These are phyloP conservation scores for Phalangium opilio DNA, from an alignment of 2,888 invertebrate genomes.

Conservation along the genomic window DNA sequence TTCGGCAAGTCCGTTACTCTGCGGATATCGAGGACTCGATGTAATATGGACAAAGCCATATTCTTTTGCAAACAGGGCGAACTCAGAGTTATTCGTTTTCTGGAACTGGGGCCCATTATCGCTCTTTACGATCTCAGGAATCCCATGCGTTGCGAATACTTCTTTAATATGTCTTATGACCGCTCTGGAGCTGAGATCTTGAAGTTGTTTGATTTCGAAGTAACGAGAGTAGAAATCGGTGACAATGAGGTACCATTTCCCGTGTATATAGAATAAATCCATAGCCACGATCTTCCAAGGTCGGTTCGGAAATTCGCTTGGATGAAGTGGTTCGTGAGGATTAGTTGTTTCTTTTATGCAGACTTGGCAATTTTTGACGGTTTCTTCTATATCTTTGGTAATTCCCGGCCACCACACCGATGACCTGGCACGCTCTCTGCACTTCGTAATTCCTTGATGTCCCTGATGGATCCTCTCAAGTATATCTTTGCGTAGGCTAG, in stretches of 20 bases:
- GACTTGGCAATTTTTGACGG: neutral
- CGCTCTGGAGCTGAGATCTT: neutral
- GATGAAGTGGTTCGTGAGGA: neutral
- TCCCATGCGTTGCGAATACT: too few species aligned
- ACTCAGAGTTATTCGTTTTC: neutral
- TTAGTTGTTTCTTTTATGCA: neutral
- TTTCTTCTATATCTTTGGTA: neutral
- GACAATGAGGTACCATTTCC: neutral
- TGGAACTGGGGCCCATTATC: slow-evolving; percentile 3
- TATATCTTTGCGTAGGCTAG: slow-evolving; percentile 1
- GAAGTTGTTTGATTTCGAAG: neutral
- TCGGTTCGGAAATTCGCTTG: neutral
- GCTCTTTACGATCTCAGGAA: neutral
- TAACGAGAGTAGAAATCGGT: neutral
- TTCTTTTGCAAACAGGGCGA: neutral
- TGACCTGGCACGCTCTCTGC: neutral
- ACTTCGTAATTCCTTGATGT: slow-evolving; percentile 3
- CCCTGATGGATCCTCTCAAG: slow-evolving; percentile 1
- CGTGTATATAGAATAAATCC: neutral
- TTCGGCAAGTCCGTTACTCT: slow-evolving; percentile 1
- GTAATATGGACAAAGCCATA: slow-evolving; percentile 1
- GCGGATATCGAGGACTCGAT: slow-evolving; percentile 2
- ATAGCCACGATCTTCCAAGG: neutral
- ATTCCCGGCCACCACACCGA: slow-evolving; percentile 2
- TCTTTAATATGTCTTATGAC: slow-evolving; percentile 6